Conservation (phyloP, 1,140 invertebrate genomes). For the Calycopis cecrops region DNA sequence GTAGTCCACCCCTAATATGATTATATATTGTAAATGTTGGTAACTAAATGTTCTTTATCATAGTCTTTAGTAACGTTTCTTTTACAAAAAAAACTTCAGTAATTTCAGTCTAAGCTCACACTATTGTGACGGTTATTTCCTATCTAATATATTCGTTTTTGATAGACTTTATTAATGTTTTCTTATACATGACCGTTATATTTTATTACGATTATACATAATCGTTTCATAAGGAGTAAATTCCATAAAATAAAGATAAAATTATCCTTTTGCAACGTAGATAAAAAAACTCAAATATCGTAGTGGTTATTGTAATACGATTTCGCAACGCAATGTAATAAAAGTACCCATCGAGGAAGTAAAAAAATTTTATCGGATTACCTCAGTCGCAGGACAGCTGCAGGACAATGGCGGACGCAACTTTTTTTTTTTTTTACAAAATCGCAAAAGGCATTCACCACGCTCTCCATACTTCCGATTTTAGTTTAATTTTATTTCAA, state of each 20-base stretch:
- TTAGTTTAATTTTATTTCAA: slow-evolving; percentile 66
- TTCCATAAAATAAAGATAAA: not conserved
- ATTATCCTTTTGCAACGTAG: not conserved
- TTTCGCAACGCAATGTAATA: slow-evolving; percentile 21
- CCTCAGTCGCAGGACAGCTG: slow-evolving; percentile 51
- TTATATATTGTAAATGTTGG: too few relatives aligned
- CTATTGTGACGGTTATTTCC: too few relatives aligned
- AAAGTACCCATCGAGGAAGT: slow-evolving; percentile 34
- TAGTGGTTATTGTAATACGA: slow-evolving; percentile 8
- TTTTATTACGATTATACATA: too few relatives aligned
- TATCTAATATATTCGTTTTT: too few relatives aligned
- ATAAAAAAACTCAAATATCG: slow-evolving; percentile 5
- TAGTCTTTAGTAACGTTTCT: too few relatives aligned
- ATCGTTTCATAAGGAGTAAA: too few relatives aligned
- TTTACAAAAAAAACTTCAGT: too few relatives aligned
- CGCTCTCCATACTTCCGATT: slow-evolving; percentile 60
- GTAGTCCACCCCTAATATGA: too few relatives aligned
- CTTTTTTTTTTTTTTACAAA: slow-evolving; percentile 55
- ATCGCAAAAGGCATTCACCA: slow-evolving; percentile 59
- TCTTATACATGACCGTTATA: too few relatives aligned
- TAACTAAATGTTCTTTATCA: too few relatives aligned
- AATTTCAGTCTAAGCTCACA: too few relatives aligned
- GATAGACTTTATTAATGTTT: too few relatives aligned
- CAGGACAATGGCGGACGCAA: slow-evolving; percentile 46
- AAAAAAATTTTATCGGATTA: slow-evolving; percentile 69